Evolutionary conservation across 1,140 invertebrate genomes (phyloP).

Genomic region (Drosophila burlai): DNA sequence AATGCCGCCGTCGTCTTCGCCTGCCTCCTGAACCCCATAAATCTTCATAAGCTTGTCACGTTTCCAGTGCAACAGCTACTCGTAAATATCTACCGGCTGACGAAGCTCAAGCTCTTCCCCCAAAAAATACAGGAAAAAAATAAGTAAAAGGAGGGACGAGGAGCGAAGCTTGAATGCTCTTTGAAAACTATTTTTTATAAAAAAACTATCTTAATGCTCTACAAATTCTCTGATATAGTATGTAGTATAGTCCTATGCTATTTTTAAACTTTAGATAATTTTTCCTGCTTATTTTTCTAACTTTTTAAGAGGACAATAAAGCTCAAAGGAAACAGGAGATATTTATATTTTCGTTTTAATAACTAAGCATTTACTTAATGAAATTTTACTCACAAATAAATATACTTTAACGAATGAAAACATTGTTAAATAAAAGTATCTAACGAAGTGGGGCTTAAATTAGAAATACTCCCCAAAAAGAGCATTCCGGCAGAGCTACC

Average conservation of each 20-base stretch:
- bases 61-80: conserved; percentile 83
- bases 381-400: background rate
- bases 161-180: conserved; percentile 22
- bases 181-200: background rate
- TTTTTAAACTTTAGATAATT: background rate
- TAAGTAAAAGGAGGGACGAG: conserved; percentile 4
- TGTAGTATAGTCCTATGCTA: accelerated
- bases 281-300: no score
- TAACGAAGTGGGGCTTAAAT: background rate
- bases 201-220: no score
- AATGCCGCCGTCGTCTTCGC: conserved; percentile 48
- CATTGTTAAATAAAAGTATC: background rate
- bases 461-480: background rate
- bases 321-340: no score
- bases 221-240: background rate
- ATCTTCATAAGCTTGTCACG: conserved; percentile 84
- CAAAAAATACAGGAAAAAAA: conserved; percentile 21
- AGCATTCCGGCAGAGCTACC: conserved; percentile 34
- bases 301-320: no score
- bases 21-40: conserved; percentile 75
- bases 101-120: conserved; percentile 40
- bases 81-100: conserved; percentile 72
- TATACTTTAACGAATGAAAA: background rate
- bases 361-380: no score
- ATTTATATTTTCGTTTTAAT: no score